Conservation (phyloP, 2,888 invertebrate genomes). For the Melolontha melolontha region DNA sequence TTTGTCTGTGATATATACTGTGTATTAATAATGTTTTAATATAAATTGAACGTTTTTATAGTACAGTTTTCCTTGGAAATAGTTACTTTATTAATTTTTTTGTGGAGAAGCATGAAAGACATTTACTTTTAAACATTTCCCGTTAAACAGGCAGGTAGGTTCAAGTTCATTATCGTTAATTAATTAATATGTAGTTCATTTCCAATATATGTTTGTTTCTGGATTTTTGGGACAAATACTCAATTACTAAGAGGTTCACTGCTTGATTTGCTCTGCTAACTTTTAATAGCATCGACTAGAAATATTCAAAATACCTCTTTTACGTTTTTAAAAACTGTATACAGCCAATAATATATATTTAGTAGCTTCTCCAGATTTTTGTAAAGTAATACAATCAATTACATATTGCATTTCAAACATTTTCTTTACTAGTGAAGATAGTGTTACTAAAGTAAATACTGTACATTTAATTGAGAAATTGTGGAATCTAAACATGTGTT, state of each 20-base stretch:
- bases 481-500: no score
- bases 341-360: no score
- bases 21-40: slow-evolving; percentile 12
- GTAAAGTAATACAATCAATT: no score
- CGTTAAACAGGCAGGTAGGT: no score
- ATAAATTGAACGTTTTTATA: slow-evolving; percentile 2
- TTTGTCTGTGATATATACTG: slow-evolving; percentile 24
- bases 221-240: not conserved
- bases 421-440: no score
- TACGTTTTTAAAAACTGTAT: not conserved
- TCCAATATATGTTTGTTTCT: no score
- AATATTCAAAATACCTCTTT: not conserved
- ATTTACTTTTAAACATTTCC: no score
- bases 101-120: not conserved
- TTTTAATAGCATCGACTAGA: slow-evolving; percentile 5
- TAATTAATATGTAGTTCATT: no score
- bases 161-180: no score
- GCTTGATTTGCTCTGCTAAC: slow-evolving; percentile 45
- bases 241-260: slow-evolving; percentile 30
- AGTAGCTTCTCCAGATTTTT: no score
- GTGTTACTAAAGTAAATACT: not conserved
- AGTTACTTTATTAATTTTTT: slow-evolving; percentile 16
- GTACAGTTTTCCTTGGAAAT: not conserved
- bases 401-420: no score
- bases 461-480: not conserved